Percentiles rank a stretch among this genome's conserved stretches.
Conservation (phyloP, 2,797 vertebrate genomes). For the Karalla daura region DNA sequence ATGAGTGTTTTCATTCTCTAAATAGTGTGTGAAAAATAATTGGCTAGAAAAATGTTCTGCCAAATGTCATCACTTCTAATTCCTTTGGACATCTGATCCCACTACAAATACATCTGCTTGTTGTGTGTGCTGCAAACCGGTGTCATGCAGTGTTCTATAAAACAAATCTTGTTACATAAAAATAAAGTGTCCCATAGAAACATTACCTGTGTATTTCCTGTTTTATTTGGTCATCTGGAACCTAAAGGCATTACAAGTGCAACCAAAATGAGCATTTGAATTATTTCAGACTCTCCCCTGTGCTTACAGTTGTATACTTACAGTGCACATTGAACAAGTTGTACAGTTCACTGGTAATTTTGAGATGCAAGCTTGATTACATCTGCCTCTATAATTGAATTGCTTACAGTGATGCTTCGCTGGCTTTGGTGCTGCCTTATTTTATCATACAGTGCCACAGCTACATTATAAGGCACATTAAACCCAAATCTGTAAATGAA, state of each 20-base stretch:
- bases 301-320: not conserved
- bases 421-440: conserved; percentile 3
- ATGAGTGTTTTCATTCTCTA: too few species aligned
- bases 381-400: not conserved
- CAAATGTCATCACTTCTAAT: too few species aligned
- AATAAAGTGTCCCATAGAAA: not conserved
- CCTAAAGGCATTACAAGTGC: not conserved
- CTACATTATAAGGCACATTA: conserved; percentile 46
- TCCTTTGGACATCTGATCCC: too few species aligned
- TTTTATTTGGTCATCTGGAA: conserved; percentile 6
- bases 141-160: too few species aligned
- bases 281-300: not conserved
- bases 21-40: too few species aligned
- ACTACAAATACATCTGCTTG: too few species aligned
- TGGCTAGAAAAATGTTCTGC: too few species aligned
- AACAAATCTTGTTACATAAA: not conserved
- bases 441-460: conserved; percentile 25
- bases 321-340: not conserved
- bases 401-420: conserved; percentile 3
- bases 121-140: too few species aligned
- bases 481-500: conserved; percentile 39
- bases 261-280: not conserved
- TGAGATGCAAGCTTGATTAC: not conserved
- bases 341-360: not conserved
- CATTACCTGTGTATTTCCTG: not conserved